Conservation (phyloP, 1,140 invertebrate species). For the Drosophila ogumai region DNA sequence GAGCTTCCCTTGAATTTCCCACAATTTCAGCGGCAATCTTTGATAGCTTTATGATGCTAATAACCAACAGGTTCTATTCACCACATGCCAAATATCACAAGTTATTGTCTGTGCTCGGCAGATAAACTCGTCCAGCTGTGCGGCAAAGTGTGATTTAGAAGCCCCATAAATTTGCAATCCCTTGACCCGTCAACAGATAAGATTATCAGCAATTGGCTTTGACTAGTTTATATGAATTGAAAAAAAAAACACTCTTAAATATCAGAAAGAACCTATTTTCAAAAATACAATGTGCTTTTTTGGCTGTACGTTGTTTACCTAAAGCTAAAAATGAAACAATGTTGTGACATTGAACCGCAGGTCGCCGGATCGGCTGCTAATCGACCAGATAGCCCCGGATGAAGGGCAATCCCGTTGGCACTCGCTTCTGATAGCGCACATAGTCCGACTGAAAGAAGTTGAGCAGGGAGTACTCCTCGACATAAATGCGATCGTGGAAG, state of each 20-base stretch:
- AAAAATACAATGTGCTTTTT: conserved; percentile 44
- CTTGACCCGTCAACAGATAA: conserved; percentile 6
- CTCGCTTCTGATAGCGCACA: conserved; percentile 93
- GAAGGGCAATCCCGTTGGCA: conserved; percentile 96
- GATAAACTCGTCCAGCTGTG: conserved; percentile 11
- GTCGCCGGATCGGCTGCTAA: conserved; percentile 24
- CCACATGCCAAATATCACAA: conserved; percentile 2
- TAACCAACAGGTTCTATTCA: background rate
- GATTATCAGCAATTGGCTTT: conserved; percentile 27
- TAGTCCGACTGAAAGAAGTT: conserved; percentile 98
- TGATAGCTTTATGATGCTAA: background rate
- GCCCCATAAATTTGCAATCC: conserved; percentile 20
- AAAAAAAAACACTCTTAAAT: conserved; percentile 28
- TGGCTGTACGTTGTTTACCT: conserved; percentile 37
- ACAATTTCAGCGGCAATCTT: background rate
- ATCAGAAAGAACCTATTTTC: conserved; percentile 26
- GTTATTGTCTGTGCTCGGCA: background rate
- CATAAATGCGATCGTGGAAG: conserved; percentile 94
- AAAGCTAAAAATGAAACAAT: conserved; percentile 34
- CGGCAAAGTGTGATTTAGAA: background rate
- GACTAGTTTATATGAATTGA: conserved; percentile 43
- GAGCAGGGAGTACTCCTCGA: conserved; percentile 96
- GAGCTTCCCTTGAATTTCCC: background rate
- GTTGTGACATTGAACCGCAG: conserved; percentile 54
- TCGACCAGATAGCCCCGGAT: conserved; percentile 90